phyloP scores from a whole-genome alignment of 1,140 invertebrate species.

The Oryctes rhinoceros region DNA sequence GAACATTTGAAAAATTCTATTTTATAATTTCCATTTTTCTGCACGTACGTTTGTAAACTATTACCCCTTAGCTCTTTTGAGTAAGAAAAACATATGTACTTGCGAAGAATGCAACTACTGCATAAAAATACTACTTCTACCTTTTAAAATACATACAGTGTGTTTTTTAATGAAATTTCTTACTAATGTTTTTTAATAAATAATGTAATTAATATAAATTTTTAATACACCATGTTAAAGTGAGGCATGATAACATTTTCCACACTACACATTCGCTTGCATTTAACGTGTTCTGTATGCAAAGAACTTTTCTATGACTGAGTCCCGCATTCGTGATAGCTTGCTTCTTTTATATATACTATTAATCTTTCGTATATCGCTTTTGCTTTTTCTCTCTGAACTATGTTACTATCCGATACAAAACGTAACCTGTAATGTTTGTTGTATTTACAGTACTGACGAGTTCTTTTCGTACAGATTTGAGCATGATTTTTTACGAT shows the following conservation, averaged over 20 bases:
- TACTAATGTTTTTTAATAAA: slow-evolving; percentile 24
- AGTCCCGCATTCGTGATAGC: neutral
- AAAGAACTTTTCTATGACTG: slow-evolving; percentile 49
- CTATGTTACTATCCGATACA: neutral
- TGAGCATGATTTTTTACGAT: slow-evolving; percentile 37
- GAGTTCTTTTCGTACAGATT: slow-evolving; percentile 54
- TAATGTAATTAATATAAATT: slow-evolving; percentile 9
- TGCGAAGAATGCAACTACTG: neutral
- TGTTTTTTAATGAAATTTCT: slow-evolving; percentile 23
- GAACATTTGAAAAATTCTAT: no score
- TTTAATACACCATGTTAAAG: slow-evolving; percentile 51
- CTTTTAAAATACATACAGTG: neutral
- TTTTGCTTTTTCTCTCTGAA: slow-evolving; percentile 4
- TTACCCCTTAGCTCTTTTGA: slow-evolving; percentile 28
- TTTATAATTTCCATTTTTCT: no score
- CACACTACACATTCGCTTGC: slow-evolving; percentile 49
- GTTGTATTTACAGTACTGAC: neutral
- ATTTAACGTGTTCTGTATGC: slow-evolving; percentile 54
- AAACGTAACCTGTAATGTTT: slow-evolving; percentile 16
- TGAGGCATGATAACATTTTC: slow-evolving; percentile 55
- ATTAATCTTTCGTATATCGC: slow-evolving; percentile 9
- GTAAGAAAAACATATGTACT: neutral
- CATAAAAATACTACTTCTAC: neutral
- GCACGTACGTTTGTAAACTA: neutral
- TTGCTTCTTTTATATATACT: slow-evolving; percentile 15